These are phyloP conservation scores for Tautogolabrus adspersus DNA, from an alignment of 2,113 vertebrate species.

Conservation along the genomic window DNA sequence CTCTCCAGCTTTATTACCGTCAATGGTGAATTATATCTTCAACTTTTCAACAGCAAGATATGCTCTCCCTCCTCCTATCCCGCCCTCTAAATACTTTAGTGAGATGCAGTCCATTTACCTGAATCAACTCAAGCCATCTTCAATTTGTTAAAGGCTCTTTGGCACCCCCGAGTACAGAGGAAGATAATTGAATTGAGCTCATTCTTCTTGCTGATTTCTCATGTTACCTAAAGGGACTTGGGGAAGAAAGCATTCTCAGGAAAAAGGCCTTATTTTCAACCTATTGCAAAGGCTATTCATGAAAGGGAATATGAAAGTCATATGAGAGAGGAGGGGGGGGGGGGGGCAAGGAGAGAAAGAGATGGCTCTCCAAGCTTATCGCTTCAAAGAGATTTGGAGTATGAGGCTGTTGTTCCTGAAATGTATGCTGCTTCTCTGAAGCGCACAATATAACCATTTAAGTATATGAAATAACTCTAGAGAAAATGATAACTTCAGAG, in stretches of 20 bases:
- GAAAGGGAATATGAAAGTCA: conserved; percentile 58
- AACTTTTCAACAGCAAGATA: conserved; percentile 40
- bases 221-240: conserved; percentile 59
- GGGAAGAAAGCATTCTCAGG: conserved; percentile 46
- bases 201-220: conserved; percentile 75
- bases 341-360: not conserved
- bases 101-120: conserved; percentile 71
- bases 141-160: conserved; percentile 72
- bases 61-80: not conserved
- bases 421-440: conserved; percentile 14
- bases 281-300: conserved; percentile 61
- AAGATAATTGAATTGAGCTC: conserved; percentile 74
- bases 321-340: conserved; percentile 23
- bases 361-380: conserved; percentile 38
- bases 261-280: conserved; percentile 48
- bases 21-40: conserved; percentile 48
- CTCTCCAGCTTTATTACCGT: conserved; percentile 48
- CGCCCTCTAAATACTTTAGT: conserved; percentile 48
- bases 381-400: conserved; percentile 42
- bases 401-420: conserved; percentile 9
- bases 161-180: conserved; percentile 47
- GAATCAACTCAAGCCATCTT: conserved; percentile 71
- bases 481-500: no score
- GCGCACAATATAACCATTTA: conserved; percentile 1
- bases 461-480: not conserved